Evolutionary conservation across 2,113 vertebrate genomes (phyloP).

Genomic region (Marmota flaviventris): DNA sequence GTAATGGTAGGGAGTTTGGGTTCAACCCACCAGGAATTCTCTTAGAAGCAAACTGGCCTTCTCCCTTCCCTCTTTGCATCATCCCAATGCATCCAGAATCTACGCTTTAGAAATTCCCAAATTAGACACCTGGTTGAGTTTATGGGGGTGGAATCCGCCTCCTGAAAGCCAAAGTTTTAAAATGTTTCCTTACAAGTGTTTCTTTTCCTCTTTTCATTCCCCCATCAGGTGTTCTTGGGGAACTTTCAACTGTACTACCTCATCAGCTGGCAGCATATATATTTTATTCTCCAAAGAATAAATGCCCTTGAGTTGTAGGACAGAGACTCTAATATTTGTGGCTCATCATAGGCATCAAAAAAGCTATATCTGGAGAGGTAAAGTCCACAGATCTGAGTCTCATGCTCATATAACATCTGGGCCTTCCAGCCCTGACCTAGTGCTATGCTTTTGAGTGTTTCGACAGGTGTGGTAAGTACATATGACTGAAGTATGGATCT

Average conservation of each 20-base stretch:
- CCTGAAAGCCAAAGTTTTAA: neutral
- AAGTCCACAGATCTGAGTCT: too few relatives aligned
- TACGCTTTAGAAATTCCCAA: neutral
- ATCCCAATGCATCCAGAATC: neutral
- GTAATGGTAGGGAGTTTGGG: neutral
- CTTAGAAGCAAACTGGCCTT: neutral
- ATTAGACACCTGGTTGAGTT: neutral
- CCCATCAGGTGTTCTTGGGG: neutral
- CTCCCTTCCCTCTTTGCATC: neutral
- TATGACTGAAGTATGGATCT: neutral
- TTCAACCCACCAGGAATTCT: neutral
- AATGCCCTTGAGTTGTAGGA: neutral
- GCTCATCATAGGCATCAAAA: neutral
- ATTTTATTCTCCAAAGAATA: conserved; percentile 28
- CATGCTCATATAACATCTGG: neutral
- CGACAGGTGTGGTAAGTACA: neutral
- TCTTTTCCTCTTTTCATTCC: neutral
- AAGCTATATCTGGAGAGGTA: neutral
- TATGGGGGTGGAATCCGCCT: neutral
- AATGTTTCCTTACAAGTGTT: neutral
- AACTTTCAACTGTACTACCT: neutral
- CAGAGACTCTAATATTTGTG: neutral
- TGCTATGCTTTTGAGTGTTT: neutral
- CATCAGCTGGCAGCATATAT: neutral
- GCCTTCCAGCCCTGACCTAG: neutral